Evolutionary conservation across 2,797 vertebrate species (phyloP), one percentile per base, ranked within the genome.

Genomic region (Carduelis carduelis): DNA sequence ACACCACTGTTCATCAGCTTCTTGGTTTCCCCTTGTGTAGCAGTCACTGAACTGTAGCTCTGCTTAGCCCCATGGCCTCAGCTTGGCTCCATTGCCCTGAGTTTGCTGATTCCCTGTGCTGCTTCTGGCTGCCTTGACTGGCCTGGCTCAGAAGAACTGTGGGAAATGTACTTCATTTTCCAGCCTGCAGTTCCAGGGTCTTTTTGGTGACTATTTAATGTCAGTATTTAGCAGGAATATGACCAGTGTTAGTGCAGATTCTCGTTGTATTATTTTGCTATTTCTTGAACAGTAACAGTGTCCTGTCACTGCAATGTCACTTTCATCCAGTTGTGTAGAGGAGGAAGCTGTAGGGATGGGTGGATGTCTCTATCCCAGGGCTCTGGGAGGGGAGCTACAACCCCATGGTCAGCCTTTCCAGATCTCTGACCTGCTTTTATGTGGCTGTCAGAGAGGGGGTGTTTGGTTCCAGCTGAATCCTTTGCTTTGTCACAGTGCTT

Each of bases 41-140:
- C 2, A 14, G 63, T 32, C 11, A 4, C 4, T 21, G 81, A 71
- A 8, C 32, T 47, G 34, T 57, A 47, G 79, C 63, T 87, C 70
- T 49, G 66, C 44, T 77, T 37, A 63, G 59, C 34, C 66, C 41
- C 9, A 0, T 2, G 21, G 64, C 21, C 80, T 23, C 43, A 3
- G 43, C 71, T 65, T 47, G 0, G 6, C 70, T 46, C 57, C 27
- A 2, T 8, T 0, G 0, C 32, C 43, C 44, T 2, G 4, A 4
- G 56, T 53, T 50, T 41, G 22, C 70, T 41, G 44, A 6, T 56
- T 34, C 12, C 47, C 10, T 11, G 14, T 12, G 41, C 60, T 78
- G 68, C n/a, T 46, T 35, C 60, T 80, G 76, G 8, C 50, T 37
- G 39, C 1, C 1, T 6, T 34, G 30, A 8, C 69, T 59, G 30